Base-by-base conservation (phyloP, 2,113 vertebrate genomes). In the Ctenodactylus gundi region DNA sequence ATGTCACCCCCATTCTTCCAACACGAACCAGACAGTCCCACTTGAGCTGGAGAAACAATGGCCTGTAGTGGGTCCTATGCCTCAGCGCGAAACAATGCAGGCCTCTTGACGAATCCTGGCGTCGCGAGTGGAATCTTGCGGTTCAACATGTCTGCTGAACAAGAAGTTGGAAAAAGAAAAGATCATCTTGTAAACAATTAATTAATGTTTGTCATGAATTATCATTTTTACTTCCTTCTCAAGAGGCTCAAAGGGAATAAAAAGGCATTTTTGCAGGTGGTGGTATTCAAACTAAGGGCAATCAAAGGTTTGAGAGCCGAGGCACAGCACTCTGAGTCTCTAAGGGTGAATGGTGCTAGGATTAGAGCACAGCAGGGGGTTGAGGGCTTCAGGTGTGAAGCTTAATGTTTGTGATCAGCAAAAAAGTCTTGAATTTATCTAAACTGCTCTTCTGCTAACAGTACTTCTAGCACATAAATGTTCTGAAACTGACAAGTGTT, bases 231-330 rank as follows among this genome's bases (percentile, higher is more conserved):
- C 98, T 99, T 99, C 98, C 98, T 99, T 97, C 98, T 99, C 97
- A 98, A 99, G 98, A 98, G 98, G 98, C 98, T 98, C 98, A 97
- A 98, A 98, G 98, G 98, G 98, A 99, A 98, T 98, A 98, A 98
- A 98, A 98, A 98, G 98, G 98, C 98, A 99, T 99, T 99, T 99
- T 99, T 99, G 99, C 99, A 99, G 99, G 98, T 99, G 99, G 98
- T 98, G 98, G 98, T 99, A 98, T 99, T 99, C 99, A 99, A 98
- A 98, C 98, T 98, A 98, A 98, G 98, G 98, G 99, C 98, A 99
- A 99, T 99, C 99, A 99, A 98, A 98, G 98, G 97, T 98, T 99
- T 98, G 98, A 99, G 98, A 99, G 98, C 98, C 93, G 97, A 98
- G 98, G 98, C 98, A 97, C 98, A 98, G 98, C 98, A 98, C 98